Conservation (phyloP, 2,888 invertebrate genomes). For the Rhingia rostrata region DNA sequence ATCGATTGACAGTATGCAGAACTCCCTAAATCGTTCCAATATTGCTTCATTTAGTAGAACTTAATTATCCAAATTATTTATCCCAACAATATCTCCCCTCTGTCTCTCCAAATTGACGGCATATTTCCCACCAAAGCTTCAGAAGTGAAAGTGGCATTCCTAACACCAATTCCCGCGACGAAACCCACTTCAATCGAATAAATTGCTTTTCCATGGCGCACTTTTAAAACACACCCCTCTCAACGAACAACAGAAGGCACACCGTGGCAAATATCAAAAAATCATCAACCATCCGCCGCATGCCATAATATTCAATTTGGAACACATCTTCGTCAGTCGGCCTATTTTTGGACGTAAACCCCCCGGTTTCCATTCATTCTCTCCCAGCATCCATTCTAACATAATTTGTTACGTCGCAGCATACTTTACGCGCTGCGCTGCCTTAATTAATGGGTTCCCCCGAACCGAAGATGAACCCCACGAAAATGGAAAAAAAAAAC, state of each 20-base stretch:
- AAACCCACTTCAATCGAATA: no score
- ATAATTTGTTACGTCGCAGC: conserved; percentile 63
- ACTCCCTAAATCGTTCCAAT: no score
- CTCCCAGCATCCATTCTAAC: conserved; percentile 27
- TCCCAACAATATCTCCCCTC: no score
- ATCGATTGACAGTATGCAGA: no score
- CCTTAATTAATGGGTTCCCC: conserved; percentile 68
- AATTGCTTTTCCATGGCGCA: no score
- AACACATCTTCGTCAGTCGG: conserved; percentile 43
- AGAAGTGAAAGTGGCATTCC: no score
- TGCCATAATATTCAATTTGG: conserved; percentile 59
- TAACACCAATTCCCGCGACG: not conserved
- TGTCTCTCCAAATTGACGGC: no score
- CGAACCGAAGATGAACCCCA: conserved; percentile 48
- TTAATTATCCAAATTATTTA: no score
- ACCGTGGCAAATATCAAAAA: conserved; percentile 31
- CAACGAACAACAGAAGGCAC: conserved; percentile 4
- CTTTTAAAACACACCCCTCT: no score
- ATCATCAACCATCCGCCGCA: conserved; percentile 56
- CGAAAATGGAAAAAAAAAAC: conserved; percentile 27
- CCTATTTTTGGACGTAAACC: conserved; percentile 59
- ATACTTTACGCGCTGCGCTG: conserved; percentile 45
- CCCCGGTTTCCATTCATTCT: conserved; percentile 34
- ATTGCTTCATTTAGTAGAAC: no score
- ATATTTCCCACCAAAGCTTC: no score